A percentile compares a stretch with the other conserved stretches of the same genome.
These are phyloP conservation scores for Carlito syrichta DNA, from an alignment of 2,113 vertebrate genomes.

Conservation along the genomic window DNA sequence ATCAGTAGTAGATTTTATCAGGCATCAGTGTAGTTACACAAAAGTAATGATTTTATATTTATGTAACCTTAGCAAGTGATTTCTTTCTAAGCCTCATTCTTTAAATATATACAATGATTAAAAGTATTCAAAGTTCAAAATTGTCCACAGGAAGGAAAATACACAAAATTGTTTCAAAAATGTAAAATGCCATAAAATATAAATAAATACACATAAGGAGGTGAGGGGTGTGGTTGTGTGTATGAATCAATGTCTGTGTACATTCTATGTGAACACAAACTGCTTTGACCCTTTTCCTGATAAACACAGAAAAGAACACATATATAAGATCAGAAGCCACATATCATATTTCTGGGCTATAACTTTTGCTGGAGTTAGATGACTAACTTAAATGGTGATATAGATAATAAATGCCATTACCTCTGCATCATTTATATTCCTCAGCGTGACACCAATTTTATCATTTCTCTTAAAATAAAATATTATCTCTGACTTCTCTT, in stretches of 20 bases:
- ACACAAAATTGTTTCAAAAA: neutral
- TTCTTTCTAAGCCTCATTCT: neutral
- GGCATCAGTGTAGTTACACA: neutral
- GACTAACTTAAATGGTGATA: neutral
- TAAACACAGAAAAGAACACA: neutral
- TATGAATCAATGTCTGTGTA: neutral
- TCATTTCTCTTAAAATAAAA: neutral
- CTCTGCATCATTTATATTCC: neutral
- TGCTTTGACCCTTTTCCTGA: neutral
- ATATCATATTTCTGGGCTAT: neutral
- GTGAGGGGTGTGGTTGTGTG: neutral
- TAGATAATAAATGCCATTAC: neutral
- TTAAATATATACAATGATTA: neutral
- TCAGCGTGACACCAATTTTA: neutral
- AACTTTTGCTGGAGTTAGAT: neutral
- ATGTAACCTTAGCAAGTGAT: neutral
- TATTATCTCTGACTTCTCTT: neutral
- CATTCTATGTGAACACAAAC: neutral
- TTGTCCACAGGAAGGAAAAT: neutral
- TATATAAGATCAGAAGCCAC: neutral
- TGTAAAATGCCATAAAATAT: neutral
- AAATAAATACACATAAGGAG: neutral
- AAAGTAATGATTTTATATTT: neutral
- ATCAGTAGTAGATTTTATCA: neutral
- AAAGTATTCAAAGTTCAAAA: neutral